Base-by-base conservation (phyloP, 2,797 vertebrate species). In the Todus mexicanus region DNA sequence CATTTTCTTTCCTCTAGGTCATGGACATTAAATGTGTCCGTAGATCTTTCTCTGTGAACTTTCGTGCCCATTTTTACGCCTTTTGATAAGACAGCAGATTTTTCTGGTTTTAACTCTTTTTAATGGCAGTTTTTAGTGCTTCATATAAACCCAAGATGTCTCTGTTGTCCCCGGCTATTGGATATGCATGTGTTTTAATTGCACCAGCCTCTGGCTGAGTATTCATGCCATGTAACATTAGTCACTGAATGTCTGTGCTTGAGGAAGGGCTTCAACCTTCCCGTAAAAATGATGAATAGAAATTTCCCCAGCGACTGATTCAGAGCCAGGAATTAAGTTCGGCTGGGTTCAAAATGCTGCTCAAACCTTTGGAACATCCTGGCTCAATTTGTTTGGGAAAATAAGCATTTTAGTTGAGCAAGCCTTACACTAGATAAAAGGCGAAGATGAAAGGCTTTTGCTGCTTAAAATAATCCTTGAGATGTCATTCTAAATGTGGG, bases 261-360 rank as follows among this genome's bases (percentile, higher is more conserved):
- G 61, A 40, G 48, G 22, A 25, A 11, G 6, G 11, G 63, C 22
- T 35, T 48, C 5, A 53, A 0, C 17, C 25, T 22, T 51, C 42
- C 2, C 7, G 3, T 15, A 1, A 3, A 14, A 47, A 6, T 20
- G 27, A 33, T 15, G 50, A 61, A 25, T n/a, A 1, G 5, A 3
- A 33, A 33, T 56, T 74, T 78, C 23, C 42, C 23, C 19, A 20
- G 37, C 15, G 64, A 10, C 29, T 29, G 63, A 12, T 31, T 63
- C 12, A 15, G 61, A 75, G n/a, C n/a, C n/a, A n/a, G n/a, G n/a
- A n/a, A n/a, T n/a, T n/a, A n/a, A n/a, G n/a, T n/a, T n/a, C n/a
- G n/a, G n/a, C n/a, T n/a, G n/a, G n/a, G n/a, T n/a, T n/a, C n/a
- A n/a, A n/a, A n/a, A n/a, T n/a, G n/a, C n/a, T n/a, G n/a, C n/a